phyloP scores from a whole-genome alignment of 2,888 invertebrate species.

The Cephus spinipes region DNA sequence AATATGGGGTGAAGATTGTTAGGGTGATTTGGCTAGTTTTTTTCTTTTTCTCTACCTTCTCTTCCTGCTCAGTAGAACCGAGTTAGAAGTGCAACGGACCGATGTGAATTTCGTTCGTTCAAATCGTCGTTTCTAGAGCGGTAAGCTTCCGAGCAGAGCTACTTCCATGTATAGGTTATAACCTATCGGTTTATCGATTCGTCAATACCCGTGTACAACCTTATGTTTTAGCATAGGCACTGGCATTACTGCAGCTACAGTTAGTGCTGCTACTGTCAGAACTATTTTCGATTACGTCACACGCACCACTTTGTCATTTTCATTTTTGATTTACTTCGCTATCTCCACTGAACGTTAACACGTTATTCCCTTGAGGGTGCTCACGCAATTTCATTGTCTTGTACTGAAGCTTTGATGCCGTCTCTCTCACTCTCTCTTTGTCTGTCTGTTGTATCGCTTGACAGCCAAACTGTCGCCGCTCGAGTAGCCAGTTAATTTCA shows the following conservation, averaged over 20 bases:
- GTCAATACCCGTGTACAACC: slow-evolving; percentile 20
- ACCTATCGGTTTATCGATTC: slow-evolving; percentile 45
- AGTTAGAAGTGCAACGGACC: background rate
- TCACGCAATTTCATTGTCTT: background rate
- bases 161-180: slow-evolving; percentile 16
- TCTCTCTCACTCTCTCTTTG: background rate
- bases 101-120: background rate
- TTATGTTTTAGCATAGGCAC: slow-evolving; percentile 19
- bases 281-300: background rate
- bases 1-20: background rate
- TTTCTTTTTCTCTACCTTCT: background rate
- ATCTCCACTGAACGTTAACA: background rate
- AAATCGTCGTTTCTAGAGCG: background rate
- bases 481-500: slow-evolving; percentile 1
- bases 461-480: background rate
- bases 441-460: background rate
- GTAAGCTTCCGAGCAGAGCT: background rate
- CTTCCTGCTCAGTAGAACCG: background rate
- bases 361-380: background rate
- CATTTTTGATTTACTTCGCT: background rate
- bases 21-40: background rate
- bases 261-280: background rate
- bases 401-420: background rate
- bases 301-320: background rate
- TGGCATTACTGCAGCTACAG: background rate